Base-by-base conservation (phyloP, 2,113 vertebrate species). In the Camelus bactrianus region DNA sequence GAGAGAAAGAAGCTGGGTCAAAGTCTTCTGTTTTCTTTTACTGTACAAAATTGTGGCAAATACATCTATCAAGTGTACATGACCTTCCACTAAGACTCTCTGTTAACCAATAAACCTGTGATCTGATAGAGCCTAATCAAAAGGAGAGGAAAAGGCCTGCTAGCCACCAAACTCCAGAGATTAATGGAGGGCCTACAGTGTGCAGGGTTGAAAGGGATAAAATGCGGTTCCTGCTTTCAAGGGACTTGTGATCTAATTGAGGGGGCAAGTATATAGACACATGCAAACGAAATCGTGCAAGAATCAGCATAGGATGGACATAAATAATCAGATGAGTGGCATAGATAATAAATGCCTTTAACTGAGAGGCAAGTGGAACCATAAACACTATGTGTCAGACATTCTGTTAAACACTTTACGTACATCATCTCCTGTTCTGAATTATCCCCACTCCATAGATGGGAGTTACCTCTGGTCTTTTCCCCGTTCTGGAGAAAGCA, bases 21-120 rank as follows among this genome's bases (percentile, higher is more conserved):
- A 69, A 87, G 10, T 62, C 67, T 80, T 89, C 32, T 72, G 19
- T 77, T 82, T 95, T 69, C 46, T 87, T 82, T 95, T 75, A 80
- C 30, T 38, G 0, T 15, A 28, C 54, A 17, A 3, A 35, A 54
- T 72, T 79, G 10, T 22, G 20, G 67, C 60, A 80, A 13, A 56
- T 48, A 28, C 46, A 32, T 65, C n/a, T 67, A 17, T 81, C 32
- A 73, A 69, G 69, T 38, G 6, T 50, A 54, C 5, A 2, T 38
- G 7, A 14, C 19, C 42, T 93, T 89, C 46, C 17, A 69, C 69
- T 70, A 56, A 91, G 76, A n/a, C 26, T 13, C 32, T 83, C n/a
- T 38, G 20, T 84, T 73, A 35, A 86, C 76, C 50, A 56, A 56
- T 48, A 48, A 75, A 26, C 12, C 64, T 56, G 9, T 46, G 8